Conservation (phyloP, 2,888 invertebrate genomes). For the Oscheius sp. region DNA sequence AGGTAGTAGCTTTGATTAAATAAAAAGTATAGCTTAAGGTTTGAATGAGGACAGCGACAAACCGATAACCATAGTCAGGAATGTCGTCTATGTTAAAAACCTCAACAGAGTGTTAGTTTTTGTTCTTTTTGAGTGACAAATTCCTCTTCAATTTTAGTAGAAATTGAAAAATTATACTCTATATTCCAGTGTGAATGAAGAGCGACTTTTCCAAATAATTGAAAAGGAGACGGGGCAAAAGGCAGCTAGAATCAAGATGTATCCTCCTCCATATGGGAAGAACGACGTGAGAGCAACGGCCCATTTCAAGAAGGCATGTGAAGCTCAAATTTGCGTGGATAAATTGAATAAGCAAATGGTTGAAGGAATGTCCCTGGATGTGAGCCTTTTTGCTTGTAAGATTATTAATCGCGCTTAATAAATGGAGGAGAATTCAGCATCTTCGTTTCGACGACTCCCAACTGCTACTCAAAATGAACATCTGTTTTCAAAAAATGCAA, state of each 20-base stretch:
- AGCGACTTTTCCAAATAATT: not conserved
- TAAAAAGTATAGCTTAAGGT: too few species aligned
- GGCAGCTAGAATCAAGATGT: not conserved
- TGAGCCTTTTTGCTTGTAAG: too few species aligned
- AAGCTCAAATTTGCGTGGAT: conserved; percentile 4
- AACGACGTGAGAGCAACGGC: conserved; percentile 2
- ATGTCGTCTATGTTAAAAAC: too few species aligned
- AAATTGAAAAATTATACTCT: too few species aligned
- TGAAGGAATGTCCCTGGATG: not conserved
- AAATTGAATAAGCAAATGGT: not conserved
- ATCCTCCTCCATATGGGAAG: conserved; percentile 10
- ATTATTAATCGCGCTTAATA: not conserved
- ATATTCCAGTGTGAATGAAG: conserved; percentile 5
- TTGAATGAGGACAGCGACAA: too few species aligned
- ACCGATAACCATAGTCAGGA: too few species aligned
- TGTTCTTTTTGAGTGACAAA: conserved; percentile 8
- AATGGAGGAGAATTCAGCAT: not conserved
- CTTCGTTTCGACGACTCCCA: conserved; percentile 8
- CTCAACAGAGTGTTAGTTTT: not conserved
- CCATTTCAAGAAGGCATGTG: not conserved
- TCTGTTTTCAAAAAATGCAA: not conserved
- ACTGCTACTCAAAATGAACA: conserved; percentile 8
- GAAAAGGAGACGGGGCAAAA: not conserved
- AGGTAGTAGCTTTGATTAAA: too few species aligned
- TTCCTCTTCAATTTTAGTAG: too few species aligned